These are phyloP conservation scores for Zosterops lateralis DNA, from an alignment of 2,113 vertebrate species.

Conservation along the genomic window DNA sequence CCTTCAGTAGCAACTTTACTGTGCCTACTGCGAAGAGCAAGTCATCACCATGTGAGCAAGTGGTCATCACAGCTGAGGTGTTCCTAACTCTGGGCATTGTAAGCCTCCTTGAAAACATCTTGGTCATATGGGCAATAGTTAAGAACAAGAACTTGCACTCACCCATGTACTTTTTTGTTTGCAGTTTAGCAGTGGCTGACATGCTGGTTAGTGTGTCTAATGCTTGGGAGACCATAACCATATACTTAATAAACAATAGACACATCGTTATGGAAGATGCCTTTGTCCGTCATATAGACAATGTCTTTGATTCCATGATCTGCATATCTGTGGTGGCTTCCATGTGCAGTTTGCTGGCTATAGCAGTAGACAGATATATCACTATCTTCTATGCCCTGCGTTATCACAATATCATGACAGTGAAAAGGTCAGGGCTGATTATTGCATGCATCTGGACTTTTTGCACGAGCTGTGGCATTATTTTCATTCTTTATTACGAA, in stretches of 20 bases:
- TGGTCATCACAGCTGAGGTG: conserved; percentile 81
- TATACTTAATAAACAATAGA: conserved; percentile 87
- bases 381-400: conserved; percentile 94
- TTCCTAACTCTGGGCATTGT: conserved; percentile 91
- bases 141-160: conserved; percentile 97
- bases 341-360: conserved; percentile 94
- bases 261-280: conserved; percentile 87
- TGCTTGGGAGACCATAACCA: conserved; percentile 91
- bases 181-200: conserved; percentile 93
- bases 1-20: conserved; percentile 55
- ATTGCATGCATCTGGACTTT: conserved; percentile 91
- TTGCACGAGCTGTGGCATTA: conserved; percentile 88
- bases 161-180: conserved; percentile 96
- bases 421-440: conserved; percentile 79
- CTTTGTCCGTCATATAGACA: conserved; percentile 91
- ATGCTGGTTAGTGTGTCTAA: conserved; percentile 95
- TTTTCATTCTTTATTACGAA: conserved; percentile 94
- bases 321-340: conserved; percentile 96
- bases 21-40: conserved; percentile 50
- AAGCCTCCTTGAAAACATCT: conserved; percentile 92
- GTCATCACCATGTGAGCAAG: conserved; percentile 78
- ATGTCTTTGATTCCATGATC: conserved; percentile 94
- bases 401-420: conserved; percentile 94
- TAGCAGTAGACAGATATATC: conserved; percentile 91
- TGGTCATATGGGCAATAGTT: conserved; percentile 88